phyloP scores from a whole-genome alignment of 2,113 vertebrate species.

The Megaleporinus macrocephalus region DNA sequence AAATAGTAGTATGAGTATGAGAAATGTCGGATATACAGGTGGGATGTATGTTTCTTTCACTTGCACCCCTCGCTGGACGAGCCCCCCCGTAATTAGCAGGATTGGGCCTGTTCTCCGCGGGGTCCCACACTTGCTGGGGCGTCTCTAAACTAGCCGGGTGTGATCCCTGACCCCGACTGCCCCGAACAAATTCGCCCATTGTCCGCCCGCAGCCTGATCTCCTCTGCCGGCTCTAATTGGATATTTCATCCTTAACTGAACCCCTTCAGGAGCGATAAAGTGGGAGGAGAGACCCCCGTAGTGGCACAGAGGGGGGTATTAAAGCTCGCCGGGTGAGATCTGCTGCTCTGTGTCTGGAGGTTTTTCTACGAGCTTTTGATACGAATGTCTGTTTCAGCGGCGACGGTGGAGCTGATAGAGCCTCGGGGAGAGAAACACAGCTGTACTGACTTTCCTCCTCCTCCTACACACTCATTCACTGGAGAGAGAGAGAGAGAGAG shows the following conservation, averaged over 20 bases:
- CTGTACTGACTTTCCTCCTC: background rate
- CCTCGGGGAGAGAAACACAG: too few relatives aligned
- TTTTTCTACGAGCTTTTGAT: background rate
- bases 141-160: constrained; percentile 58
- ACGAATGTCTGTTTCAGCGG: background rate
- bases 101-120: constrained; percentile 45
- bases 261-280: constrained; percentile 20
- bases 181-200: constrained; percentile 63
- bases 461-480: background rate
- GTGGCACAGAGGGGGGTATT: background rate
- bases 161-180: constrained; percentile 63
- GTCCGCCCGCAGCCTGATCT: constrained; percentile 51
- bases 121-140: constrained; percentile 42
- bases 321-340: too few relatives aligned
- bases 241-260: constrained; percentile 35
- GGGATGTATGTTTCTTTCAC: too few relatives aligned
- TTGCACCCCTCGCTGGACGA: too few relatives aligned
- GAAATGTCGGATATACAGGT: too few relatives aligned
- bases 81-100: constrained; percentile 59
- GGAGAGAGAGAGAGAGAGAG: background rate
- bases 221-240: constrained; percentile 37
- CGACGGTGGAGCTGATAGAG: background rate
- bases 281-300: constrained; percentile 22
- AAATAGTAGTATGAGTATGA: too few relatives aligned
- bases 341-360: constrained; percentile 9